Conservation (phyloP, 37 sponge, comb jelly and placozoan genomes). For the Beroe ovata region DNA sequence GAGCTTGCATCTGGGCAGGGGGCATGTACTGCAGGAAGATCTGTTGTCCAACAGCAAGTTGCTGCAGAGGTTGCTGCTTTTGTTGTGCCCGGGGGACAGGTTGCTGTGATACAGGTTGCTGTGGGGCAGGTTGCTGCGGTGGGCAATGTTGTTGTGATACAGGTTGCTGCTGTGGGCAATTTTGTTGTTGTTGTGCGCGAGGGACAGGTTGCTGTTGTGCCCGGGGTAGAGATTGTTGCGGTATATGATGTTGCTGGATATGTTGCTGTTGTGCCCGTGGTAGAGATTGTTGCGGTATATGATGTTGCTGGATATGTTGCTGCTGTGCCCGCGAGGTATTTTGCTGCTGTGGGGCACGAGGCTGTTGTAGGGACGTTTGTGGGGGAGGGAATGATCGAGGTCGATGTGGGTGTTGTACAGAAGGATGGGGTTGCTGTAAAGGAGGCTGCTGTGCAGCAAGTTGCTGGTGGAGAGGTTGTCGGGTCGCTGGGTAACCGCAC, state of each 20-base stretch:
- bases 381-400: not conserved
- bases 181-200: not conserved
- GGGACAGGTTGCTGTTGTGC: not conserved
- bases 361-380: too few relatives aligned
- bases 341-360: not conserved
- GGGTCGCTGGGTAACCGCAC: too few relatives aligned
- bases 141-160: not conserved
- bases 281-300: not conserved
- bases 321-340: not conserved
- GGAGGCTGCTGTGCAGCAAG: not conserved
- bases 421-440: not conserved
- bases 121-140: constrained; percentile 13
- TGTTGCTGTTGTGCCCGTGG: not conserved
- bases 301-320: constrained; percentile 16
- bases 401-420: not conserved
- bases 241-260: not conserved
- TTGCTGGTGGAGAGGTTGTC: not conserved
- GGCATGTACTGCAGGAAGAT: too few relatives aligned
- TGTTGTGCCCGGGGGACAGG: not conserved
- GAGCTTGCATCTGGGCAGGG: too few relatives aligned
- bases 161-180: not conserved
- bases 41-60: not conserved
- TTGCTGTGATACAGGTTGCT: constrained; percentile 26
- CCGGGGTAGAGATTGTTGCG: not conserved
- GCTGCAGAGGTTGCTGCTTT: not conserved